phyloP scores from a whole-genome alignment of 2,888 invertebrate genomes.

The Callyntrura sp. region DNA sequence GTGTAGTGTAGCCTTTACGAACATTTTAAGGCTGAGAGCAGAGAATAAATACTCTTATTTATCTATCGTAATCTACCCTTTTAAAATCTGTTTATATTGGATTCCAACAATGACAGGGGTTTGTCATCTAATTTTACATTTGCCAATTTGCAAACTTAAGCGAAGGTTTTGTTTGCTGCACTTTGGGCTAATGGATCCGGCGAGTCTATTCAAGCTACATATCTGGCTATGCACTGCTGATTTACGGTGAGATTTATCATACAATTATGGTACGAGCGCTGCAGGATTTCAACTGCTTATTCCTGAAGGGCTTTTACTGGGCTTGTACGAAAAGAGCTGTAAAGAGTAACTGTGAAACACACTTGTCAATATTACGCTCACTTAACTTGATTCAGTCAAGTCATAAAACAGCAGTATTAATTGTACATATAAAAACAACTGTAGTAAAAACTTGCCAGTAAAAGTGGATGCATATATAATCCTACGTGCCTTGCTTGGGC shows the following conservation, averaged over 20 bases:
- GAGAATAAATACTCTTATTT: too few species aligned
- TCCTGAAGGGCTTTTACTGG: too few species aligned
- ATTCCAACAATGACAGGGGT: not conserved
- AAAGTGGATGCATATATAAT: not conserved
- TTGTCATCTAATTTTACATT: constrained; percentile 30
- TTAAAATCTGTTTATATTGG: not conserved
- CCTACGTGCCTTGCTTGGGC: not conserved
- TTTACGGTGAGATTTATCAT: constrained; percentile 32
- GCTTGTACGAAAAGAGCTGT: not conserved
- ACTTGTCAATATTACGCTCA: not conserved
- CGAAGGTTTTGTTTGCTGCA: not conserved
- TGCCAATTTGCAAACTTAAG: constrained; percentile 1
- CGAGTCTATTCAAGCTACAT: not conserved
- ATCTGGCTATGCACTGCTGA: constrained; percentile 13
- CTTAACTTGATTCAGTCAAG: constrained; percentile 39
- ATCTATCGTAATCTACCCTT: not conserved
- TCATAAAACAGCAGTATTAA: constrained; percentile 50
- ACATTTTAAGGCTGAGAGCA: too few species aligned
- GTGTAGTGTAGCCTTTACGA: not conserved
- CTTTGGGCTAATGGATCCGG: not conserved
- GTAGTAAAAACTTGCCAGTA: constrained; percentile 15
- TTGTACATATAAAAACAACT: constrained; percentile 17
- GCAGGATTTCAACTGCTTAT: not conserved
- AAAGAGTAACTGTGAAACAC: not conserved
- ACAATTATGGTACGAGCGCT: not conserved